Base-by-base conservation (phyloP, 2,888 invertebrate genomes). In the Ormyrus rosae region DNA sequence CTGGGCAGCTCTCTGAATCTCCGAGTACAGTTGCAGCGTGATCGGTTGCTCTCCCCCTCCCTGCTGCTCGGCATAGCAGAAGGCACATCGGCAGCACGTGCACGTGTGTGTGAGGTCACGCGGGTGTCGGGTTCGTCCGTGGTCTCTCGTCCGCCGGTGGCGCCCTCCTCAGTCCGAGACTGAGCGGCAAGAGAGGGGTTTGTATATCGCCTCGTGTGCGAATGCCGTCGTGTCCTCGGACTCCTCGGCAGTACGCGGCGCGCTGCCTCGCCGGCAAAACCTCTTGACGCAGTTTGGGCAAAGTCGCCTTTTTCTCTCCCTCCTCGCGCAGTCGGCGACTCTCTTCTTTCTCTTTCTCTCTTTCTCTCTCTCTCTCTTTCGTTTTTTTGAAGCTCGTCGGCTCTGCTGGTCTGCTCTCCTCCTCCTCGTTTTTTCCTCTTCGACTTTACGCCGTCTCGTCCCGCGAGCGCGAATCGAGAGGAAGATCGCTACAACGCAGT, bases 191-290 rank as follows among this genome's bases (percentile, higher is more conserved):
- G 34, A 34, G 34, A 34, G 34, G 63, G 45, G 34, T 11, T 34
- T 45, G 34, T 45, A 45, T 8, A 34, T 45, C 46, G 61, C 10
- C 45, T 10, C 45, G 45, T 45, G 45, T 50, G 58, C 46, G 50
- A 13, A 50, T 50, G 34, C 61, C 45, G 48, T 34, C 34, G 61
- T 61, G 50, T 50, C 63, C 51, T 13, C 34, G 45, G 53, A 11
- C 69, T 34, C 34, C 34, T 34, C 34, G 58, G 48, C 78, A 81
- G 81, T 81, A 68, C 78, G 78, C 78, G 81, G 60, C 81, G 78
- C 75, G 81, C 78, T 53, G 75, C 75, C 55, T 71, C 55, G 75
- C 75, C 74, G 78, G 75, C 70, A 55, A 65, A 53, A 9, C n/a
- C 58, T 9, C 4, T 34, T 34, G 34, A 34, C 34, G 34, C 34